Evolutionary conservation across 2,113 vertebrate genomes (phyloP), one percentile per base, ranked within the genome.

Genomic region (Microtus oregoni): DNA sequence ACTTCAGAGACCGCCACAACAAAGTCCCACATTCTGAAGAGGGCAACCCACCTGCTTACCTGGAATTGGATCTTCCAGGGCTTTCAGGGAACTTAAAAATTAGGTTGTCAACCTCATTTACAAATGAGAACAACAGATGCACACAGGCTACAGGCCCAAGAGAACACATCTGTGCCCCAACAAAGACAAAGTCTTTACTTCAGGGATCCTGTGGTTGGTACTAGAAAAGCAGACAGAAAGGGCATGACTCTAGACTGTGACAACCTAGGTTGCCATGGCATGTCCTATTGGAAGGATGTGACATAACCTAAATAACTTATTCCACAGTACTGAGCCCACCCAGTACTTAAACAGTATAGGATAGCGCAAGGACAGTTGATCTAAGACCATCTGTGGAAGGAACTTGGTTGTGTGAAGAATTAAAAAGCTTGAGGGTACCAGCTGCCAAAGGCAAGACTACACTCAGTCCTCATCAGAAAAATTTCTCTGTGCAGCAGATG

Each of bases 61-160:
- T 2, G 3, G 58, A 70, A 89, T 92, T 38, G 79, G 28, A 89
- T 81, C 13, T 38, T 32, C 7, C 8, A 82, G 35, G 67, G 32
- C 9, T 92, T 44, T 79, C 78, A 76, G 89, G 82, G n/a, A 91
- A 20, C 55, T 89, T 72, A 50, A 77, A 89, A 20, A 81, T 76
- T 65, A 79, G 44, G 15, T 70, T 89, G 38, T 86, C n/a, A 55
- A 78, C 61, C 28, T 77, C 79, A 65, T 82, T 82, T 82, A 97
- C 30, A 95, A 95, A 89, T 41, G 4, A 90, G 61, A 94, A 87
- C 75, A 87, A 52, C 61, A 82, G n/a, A 92, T 58, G 19, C 41
- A 77, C 32, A 38, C 7, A 72, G 22, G 73, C 68, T 68, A 93
- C 24, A 96, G 68, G 17, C 9, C 26, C 72, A 89, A 93, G 44